Evolutionary conservation across 2,797 vertebrate genomes (phyloP), one percentile per base, ranked within the genome.

Genomic region (Gymnopithys bicolor): DNA sequence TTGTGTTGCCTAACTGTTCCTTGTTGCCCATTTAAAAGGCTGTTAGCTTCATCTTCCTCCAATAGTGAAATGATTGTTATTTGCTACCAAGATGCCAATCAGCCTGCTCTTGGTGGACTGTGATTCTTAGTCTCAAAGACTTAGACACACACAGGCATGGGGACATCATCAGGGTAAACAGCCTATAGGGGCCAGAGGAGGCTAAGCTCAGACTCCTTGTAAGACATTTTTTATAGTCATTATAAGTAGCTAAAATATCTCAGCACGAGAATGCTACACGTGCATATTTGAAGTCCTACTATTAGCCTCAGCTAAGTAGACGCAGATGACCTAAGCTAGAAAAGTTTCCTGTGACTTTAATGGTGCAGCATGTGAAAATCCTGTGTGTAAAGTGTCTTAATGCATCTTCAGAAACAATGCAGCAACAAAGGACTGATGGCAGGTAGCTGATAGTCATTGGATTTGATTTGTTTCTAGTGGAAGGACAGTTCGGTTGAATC

Each of bases 81-180:
- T 63, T 85, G 67, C 32, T 49, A 43, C 24, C 0, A 2, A 74
- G 43, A 22, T 48, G 27, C 27, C 32, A 49, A 14, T 70, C 56
- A 81, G 13, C 8, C 12, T 67, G 6, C 8, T 71, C 33, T 33
- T 79, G 24, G 15, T 51, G 27, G 14, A 56, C 23, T 10, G 27
- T 0, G 2, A 49, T 22, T 60, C 30, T 84, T 25, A 22, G 3
- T 25, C 24, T 32, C 22, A 59, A 64, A 56, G 51, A 51, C 2
- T 0, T 15, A 60, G 58, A 53, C 8, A 14, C 30, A 41, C 1
- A 2, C 6, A n/a, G n/a, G 11, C 14, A 18, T 10, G 12, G 27
- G 13, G 4, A 70, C 7, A 69, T 33, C 48, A 43, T 60, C 32
- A 52, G 41, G 64, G 19, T 21, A 41, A 41, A 62, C 15, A 33